Conservation (phyloP, 1,140 invertebrate species). For the Physella acuta region DNA sequence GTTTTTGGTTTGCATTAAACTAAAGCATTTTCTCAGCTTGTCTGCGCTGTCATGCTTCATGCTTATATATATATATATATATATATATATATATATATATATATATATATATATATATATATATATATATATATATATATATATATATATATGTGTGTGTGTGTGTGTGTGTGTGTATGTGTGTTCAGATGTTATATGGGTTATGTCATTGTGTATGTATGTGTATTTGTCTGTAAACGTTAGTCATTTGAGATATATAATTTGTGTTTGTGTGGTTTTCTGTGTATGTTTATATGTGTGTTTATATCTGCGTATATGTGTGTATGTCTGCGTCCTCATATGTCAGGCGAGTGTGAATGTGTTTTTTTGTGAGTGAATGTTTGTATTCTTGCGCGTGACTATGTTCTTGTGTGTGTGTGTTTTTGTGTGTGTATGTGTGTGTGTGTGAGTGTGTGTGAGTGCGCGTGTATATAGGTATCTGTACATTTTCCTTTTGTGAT, state of each 20-base stretch:
- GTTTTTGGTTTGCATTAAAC: no score
- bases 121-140: slow-evolving; percentile 4
- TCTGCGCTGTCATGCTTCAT: neutral
- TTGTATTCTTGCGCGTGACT: neutral
- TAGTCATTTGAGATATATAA: neutral
- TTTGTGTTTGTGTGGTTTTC: neutral
- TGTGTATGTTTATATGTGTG: neutral
- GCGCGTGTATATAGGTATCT: neutral
- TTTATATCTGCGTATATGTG: neutral
- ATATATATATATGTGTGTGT: slow-evolving; percentile 7
- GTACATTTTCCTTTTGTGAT: no score
- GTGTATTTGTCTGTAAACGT: neutral
- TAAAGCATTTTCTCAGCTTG: neutral
- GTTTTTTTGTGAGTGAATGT: neutral
- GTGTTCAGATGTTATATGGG: neutral
- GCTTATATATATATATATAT: neutral
- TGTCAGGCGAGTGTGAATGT: neutral
- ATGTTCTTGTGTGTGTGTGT: neutral
- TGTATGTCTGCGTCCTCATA: neutral
- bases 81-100: slow-evolving; percentile 15
- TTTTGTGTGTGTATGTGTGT: neutral
- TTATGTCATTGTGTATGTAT: neutral
- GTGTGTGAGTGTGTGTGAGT: neutral
- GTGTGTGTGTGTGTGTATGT: neutral
- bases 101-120: slow-evolving; percentile 15